A percentile compares a stretch with the other conserved stretches of the same genome.
Evolutionary conservation across 2,797 vertebrate species (phyloP).

Genomic region (Eulemur rubriventer): DNA sequence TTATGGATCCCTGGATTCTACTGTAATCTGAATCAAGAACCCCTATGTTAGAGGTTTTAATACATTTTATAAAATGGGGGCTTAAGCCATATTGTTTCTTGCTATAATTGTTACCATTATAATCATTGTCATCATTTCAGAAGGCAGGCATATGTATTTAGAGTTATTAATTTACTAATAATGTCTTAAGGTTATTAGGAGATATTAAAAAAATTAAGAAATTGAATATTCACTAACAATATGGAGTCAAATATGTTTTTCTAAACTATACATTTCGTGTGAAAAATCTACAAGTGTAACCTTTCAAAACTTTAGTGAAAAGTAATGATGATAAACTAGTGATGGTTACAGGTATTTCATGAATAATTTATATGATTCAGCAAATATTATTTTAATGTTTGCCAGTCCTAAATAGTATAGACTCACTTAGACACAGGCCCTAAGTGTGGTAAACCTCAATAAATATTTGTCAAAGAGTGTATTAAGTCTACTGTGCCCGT

Average conservation of each 20-base stretch:
- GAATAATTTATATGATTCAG: background rate
- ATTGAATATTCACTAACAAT: background rate
- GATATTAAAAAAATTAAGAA: background rate
- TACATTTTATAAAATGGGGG: background rate
- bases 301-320: background rate
- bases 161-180: background rate
- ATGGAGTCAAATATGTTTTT: background rate
- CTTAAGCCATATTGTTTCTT: background rate
- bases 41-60: background rate
- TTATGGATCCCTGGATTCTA: background rate
- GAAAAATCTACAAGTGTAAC: background rate
- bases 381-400: background rate
- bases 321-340: background rate
- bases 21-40: background rate
- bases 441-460: background rate
- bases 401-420: background rate
- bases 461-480: background rate
- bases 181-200: background rate
- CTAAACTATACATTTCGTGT: background rate
- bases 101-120: background rate
- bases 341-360: background rate
- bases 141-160: background rate
- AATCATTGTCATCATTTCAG: background rate
- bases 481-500: background rate
- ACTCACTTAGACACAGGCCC: background rate